Base-by-base conservation (phyloP, 1,140 invertebrate species). In the Pachypsylla venusta region DNA sequence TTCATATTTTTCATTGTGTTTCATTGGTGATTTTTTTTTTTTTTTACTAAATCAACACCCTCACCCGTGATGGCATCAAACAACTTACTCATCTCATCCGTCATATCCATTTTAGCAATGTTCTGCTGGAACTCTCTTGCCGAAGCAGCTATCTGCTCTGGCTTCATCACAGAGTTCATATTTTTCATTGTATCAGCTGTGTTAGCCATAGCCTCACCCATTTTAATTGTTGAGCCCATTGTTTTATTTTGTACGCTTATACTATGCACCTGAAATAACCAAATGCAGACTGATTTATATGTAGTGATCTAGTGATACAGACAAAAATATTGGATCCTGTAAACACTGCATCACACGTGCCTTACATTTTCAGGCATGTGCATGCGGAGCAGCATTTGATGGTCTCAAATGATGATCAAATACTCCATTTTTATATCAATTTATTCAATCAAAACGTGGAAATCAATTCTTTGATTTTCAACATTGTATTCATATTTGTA, bases 41-140 rank as follows among this genome's bases (percentile, higher is more conserved):
- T n/a, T n/a, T n/a, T n/a, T n/a, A n/a, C n/a, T n/a, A n/a, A n/a
- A n/a, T n/a, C n/a, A n/a, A n/a, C n/a, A n/a, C n/a, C n/a, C n/a
- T n/a, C n/a, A n/a, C n/a, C n/a, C n/a, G n/a, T n/a, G n/a, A n/a
- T n/a, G n/a, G n/a, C n/a, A n/a, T n/a, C n/a, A n/a, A n/a, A n/a
- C n/a, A n/a, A 77, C 80, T 77, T 77, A 89, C 86, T 91, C 82
- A 93, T 88, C 77, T 95, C 91, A 73, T 93, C 90, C 10, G 87
- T 88, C 89, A 95, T 93, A 63, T 87, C 87, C 85, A 95, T 89
- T 70, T 87, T 89, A 67, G 82, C 82, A 67, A 82, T 82, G 55
- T 87, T 86, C 68, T 81, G 81, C 67, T 81, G 79, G 73, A 95
- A 95, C 13, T 87, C 82, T 65, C 83, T 79, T 76, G 93, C 81